Base-by-base conservation (phyloP, 37 sponge, comb jelly and placozoan species). In the Theonella swinhoei region DNA sequence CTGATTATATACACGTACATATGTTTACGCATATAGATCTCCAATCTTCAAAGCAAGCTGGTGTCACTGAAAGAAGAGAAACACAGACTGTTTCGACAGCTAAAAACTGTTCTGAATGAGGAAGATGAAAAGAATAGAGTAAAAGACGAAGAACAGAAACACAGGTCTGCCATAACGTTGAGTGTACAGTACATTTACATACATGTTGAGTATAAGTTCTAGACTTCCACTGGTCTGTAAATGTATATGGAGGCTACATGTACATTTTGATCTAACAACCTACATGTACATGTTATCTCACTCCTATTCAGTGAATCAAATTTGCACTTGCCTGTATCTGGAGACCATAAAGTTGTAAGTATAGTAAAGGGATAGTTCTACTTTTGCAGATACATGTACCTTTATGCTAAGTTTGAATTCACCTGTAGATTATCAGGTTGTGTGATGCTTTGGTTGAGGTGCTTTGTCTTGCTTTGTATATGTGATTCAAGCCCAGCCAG, bases 101-200 rank as follows among this genome's bases (percentile, higher is more conserved):
- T 89, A 1, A 89, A 89, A 58, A 80, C 58, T 3, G 89, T 88
- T 0, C 63, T 88, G 11, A 77, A 88, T 77, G 89, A 88, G 41
- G 89, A 88, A 70, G 89, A 88, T 77, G 89, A 88, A 58, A 82
- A 70, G 39, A 81, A 88, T 68, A 81, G 72, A 42, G 42, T 34
- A 31, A 68, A 81, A 33, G 34, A 70, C 0, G 34, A 67, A 33
- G 82, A 81, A 0, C 82, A 70, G 42, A 68, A 70, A 38, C 42
- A 70, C 9, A 40, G 68, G 82, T 81, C 19, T 36, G 80, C 67
- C 9, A 19, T 9, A 24, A 25, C n/a, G 26, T 9, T 25, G 8
- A 19, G 24, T 24, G 60, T 58, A 58, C 60, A 58, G 17, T 58
- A 58, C 60, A 58, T 58, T 11, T 58, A 58, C 60, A 58, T 58